Evolutionary conservation across 2,113 vertebrate genomes (phyloP).

Genomic region (Scolopax mira): DNA sequence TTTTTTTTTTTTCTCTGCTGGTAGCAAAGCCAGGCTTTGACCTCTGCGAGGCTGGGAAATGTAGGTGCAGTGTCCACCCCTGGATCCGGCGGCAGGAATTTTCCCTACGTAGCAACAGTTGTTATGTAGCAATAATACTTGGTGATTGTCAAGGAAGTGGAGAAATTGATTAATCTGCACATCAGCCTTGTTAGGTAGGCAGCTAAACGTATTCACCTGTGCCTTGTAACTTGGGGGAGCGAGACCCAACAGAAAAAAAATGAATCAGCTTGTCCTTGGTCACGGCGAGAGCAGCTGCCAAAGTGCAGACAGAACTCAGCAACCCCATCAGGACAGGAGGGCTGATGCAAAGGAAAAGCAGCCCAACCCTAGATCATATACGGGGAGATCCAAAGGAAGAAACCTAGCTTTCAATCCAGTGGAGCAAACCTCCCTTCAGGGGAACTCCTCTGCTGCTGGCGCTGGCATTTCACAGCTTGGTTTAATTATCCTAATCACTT

Average conservation of each 20-base stretch:
- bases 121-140: constrained; percentile 38
- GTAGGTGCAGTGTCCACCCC: background rate
- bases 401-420: background rate
- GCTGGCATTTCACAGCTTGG: background rate
- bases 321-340: background rate
- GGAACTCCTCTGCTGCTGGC: background rate
- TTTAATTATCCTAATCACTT: constrained; percentile 33
- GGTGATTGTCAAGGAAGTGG: constrained; percentile 14
- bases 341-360: background rate
- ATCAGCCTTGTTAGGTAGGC: background rate
- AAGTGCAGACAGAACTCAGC: fast-evolving
- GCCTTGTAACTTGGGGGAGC: background rate
- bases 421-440: background rate
- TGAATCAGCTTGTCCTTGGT: background rate
- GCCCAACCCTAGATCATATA: background rate
- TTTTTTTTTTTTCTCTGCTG: background rate
- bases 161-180: constrained; percentile 43
- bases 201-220: background rate
- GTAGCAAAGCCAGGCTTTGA: background rate
- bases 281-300: background rate
- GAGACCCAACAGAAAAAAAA: background rate
- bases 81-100: background rate
- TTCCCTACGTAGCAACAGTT: constrained; percentile 39
- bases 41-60: background rate
- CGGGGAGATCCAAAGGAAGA: background rate